Conservation (phyloP, 2,797 vertebrate species). For the Rhabdomys pumilio region DNA sequence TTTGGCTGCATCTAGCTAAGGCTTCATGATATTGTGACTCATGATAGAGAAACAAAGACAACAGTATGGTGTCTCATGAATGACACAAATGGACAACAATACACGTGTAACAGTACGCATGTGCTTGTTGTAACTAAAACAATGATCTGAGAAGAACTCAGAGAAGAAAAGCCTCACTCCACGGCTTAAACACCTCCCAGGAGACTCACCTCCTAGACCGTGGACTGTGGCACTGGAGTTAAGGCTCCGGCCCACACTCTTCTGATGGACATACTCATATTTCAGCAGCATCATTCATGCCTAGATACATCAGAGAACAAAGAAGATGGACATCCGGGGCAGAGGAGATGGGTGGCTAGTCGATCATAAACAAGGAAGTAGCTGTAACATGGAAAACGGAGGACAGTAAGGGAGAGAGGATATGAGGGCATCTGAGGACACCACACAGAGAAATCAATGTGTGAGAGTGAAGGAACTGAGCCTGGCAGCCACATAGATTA, state of each 20-base stretch:
- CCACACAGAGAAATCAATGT: not conserved
- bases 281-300: not conserved
- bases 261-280: not conserved
- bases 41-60: not conserved
- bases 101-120: not conserved
- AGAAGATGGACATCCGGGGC: too few relatives aligned
- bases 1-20: not conserved
- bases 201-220: too few relatives aligned
- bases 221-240: not conserved
- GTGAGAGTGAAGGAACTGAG: not conserved
- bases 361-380: not conserved
- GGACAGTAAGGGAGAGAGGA: too few relatives aligned
- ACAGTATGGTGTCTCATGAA: not conserved
- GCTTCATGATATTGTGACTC: not conserved
- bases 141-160: not conserved
- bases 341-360: not conserved
- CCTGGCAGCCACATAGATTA: fast-evolving
- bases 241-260: not conserved
- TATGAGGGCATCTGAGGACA: not conserved
- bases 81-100: not conserved
- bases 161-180: not conserved
- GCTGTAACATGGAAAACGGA: not conserved
- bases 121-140: not conserved
- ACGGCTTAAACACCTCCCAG: not conserved
- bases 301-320: not conserved